Conservation (phyloP, 2,888 invertebrate genomes). For the Lysandra coridon region DNA sequence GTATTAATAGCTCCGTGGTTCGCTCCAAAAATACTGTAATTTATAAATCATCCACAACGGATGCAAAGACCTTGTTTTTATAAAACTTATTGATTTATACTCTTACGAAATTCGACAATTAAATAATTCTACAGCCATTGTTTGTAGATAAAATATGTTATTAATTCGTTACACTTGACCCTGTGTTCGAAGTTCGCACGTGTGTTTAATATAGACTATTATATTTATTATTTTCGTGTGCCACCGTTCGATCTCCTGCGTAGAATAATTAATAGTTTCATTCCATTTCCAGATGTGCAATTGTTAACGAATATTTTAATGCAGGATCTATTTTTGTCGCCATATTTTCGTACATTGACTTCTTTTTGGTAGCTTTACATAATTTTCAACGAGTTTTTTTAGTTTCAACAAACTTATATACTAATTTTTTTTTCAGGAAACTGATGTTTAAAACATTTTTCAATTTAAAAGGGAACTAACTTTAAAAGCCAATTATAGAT, state of each 20-base stretch:
- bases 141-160: neutral
- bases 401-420: too few species aligned
- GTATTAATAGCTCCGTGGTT: too few species aligned
- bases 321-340: neutral
- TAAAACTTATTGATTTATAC: too few species aligned
- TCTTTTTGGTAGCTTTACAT: neutral
- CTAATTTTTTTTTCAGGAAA: too few species aligned
- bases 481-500: too few species aligned
- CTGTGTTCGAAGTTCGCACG: neutral
- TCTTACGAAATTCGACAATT: neutral
- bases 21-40: too few species aligned
- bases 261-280: slow-evolving; percentile 27
- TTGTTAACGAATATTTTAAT: slow-evolving; percentile 11
- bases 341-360: slow-evolving; percentile 1
- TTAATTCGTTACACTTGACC: slow-evolving; percentile 21
- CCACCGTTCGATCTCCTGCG: slow-evolving; percentile 25
- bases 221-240: slow-evolving; percentile 17
- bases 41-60: too few species aligned
- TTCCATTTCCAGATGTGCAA: slow-evolving; percentile 22
- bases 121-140: neutral
- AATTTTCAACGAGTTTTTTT: too few species aligned
- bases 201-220: slow-evolving; percentile 20
- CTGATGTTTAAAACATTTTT: too few species aligned
- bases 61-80: too few species aligned
- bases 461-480: too few species aligned